phyloP scores from a whole-genome alignment of 2,797 vertebrate genomes.

The Dallia pectoralis region DNA sequence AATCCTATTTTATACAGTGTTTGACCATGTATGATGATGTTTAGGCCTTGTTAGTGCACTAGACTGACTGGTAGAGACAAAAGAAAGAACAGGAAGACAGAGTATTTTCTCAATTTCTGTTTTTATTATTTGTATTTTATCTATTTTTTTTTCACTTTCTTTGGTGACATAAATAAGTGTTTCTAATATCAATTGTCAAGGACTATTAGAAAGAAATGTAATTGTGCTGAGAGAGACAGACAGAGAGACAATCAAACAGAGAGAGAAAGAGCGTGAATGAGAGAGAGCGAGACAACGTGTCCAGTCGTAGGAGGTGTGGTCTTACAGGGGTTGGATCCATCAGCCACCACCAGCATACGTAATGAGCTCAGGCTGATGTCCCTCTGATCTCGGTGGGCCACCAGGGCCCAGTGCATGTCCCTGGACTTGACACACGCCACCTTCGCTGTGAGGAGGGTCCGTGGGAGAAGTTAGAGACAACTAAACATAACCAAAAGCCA shows the following conservation, averaged over 20 bases:
- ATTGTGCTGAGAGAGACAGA: too few relatives aligned
- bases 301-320: conserved; percentile 6
- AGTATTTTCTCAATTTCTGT: too few relatives aligned
- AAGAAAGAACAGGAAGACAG: neutral
- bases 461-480: conserved; percentile 7
- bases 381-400: conserved; percentile 95
- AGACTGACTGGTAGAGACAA: neutral
- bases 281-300: neutral
- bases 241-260: neutral
- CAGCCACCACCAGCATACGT: conserved; percentile 96
- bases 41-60: neutral
- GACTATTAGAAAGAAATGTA: too few relatives aligned
- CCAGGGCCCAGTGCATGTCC: conserved; percentile 99
- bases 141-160: too few relatives aligned
- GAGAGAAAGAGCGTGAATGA: neutral
- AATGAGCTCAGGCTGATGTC: conserved; percentile 97
- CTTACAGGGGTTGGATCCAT: conserved; percentile 98
- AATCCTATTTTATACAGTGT: neutral
- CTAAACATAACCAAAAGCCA: too few relatives aligned
- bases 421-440: conserved; percentile 98
- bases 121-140: too few relatives aligned
- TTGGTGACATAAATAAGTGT: neutral
- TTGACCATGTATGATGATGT: neutral
- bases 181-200: neutral
- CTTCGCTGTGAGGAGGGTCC: conserved; percentile 77